Evolutionary conservation across 2,888 invertebrate genomes (phyloP).

Genomic region (Eupeodes latifasciatus): DNA sequence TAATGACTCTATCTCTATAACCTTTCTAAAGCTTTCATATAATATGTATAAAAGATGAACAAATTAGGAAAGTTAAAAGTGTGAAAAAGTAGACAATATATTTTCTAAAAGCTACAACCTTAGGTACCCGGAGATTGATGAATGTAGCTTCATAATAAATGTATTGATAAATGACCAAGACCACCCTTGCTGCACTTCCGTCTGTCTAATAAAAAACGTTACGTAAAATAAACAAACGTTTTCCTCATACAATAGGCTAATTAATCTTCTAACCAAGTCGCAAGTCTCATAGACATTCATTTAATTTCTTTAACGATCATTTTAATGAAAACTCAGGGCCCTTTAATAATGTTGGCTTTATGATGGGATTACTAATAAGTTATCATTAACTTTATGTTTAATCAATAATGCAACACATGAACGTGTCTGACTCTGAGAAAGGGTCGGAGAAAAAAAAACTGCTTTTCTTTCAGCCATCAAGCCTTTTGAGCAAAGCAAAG

Average conservation of each 20-base stretch:
- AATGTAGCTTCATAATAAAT: conserved; percentile 4
- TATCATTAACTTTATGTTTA: conserved; percentile 64
- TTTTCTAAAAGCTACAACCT: no score
- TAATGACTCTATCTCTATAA: no score
- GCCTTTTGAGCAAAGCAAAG: conserved; percentile 22
- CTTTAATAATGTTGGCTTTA: not conserved
- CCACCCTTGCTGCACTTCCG: conserved; percentile 47
- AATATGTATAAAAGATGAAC: no score
- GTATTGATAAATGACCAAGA: conserved; percentile 51
- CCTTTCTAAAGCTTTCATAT: no score
- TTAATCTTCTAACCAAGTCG: conserved; percentile 55
- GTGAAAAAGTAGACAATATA: no score
- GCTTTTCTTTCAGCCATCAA: conserved; percentile 48
- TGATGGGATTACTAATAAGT: conserved; percentile 60
- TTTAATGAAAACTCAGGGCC: conserved; percentile 39
- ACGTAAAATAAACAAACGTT: not conserved
- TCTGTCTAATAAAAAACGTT: not conserved
- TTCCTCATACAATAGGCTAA: conserved; percentile 16
- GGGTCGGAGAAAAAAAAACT: conserved; percentile 24
- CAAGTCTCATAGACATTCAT: conserved; percentile 40
- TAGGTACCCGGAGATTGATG: conserved; percentile 7
- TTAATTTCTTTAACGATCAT: conserved; percentile 54
- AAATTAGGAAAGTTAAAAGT: no score
- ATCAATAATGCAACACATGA: conserved; percentile 58
- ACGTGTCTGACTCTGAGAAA: not conserved